A percentile compares a stretch with the other conserved stretches of the same genome.
Evolutionary conservation across 2,888 invertebrate species (phyloP).

Genomic region (Apoderus coryli): DNA sequence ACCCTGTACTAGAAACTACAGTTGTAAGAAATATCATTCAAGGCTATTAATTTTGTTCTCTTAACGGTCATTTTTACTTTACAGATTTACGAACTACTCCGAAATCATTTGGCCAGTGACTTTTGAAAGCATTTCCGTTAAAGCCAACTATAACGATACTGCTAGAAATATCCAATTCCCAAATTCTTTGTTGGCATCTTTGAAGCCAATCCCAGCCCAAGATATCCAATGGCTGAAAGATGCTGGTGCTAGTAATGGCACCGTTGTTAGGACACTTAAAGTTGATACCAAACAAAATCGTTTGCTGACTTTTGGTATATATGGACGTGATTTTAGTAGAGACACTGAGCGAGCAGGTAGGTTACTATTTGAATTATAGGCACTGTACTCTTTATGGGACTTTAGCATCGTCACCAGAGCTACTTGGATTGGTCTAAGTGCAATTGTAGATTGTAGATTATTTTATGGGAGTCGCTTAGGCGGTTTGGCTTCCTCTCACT

Average conservation of each 20-base stretch:
- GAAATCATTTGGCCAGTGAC: conserved; percentile 30
- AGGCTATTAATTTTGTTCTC: too few relatives aligned
- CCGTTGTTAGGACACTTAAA: conserved; percentile 16
- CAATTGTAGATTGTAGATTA: too few relatives aligned
- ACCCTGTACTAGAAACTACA: too few relatives aligned
- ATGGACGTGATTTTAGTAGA: conserved; percentile 36
- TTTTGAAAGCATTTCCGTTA: conserved; percentile 35
- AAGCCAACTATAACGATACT: conserved; percentile 32
- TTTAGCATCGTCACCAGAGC: too few relatives aligned
- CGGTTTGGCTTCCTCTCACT: too few relatives aligned
- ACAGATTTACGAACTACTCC: conserved; percentile 35
- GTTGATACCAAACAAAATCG: conserved; percentile 27
- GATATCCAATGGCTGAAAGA: conserved; percentile 17
- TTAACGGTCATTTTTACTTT: too few relatives aligned
- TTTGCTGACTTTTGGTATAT: conserved; percentile 38
- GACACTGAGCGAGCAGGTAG: conserved; percentile 26
- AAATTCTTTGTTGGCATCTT: conserved; percentile 34
- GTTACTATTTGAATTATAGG: too few relatives aligned
- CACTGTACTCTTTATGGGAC: too few relatives aligned
- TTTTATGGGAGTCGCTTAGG: too few relatives aligned
- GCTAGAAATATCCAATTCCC: conserved; percentile 35
- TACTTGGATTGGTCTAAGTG: too few relatives aligned
- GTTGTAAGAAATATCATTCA: too few relatives aligned
- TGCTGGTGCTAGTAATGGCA: too few relatives aligned
- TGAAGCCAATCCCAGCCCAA: conserved; percentile 34